These are phyloP conservation scores for Falco columbarius DNA, from an alignment of 2,797 vertebrate genomes.

Conservation along the genomic window DNA sequence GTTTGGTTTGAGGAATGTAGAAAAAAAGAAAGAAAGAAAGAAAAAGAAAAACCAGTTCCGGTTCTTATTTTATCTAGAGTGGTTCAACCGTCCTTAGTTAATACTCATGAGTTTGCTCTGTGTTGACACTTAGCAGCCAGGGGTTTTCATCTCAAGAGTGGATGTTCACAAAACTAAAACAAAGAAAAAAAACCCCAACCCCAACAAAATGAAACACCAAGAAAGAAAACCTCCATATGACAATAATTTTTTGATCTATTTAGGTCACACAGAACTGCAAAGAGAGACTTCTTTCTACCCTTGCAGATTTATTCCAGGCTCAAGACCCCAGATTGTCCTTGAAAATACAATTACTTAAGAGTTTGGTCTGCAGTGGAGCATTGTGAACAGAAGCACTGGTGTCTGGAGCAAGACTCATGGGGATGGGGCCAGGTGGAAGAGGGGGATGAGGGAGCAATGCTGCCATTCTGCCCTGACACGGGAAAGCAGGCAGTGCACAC, in stretches of 20 bases:
- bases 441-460: background rate
- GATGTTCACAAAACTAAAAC: background rate
- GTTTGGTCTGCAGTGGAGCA: background rate
- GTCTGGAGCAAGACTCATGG: background rate
- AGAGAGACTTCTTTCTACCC: background rate
- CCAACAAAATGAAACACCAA: background rate
- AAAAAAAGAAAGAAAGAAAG: fast-evolving
- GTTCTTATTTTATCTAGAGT: background rate
- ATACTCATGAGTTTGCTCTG: background rate
- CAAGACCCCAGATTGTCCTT: background rate
- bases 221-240: fast-evolving
- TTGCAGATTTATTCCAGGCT: background rate
- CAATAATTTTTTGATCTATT: background rate
- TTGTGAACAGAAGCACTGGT: background rate
- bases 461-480: fast-evolving
- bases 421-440: no score
- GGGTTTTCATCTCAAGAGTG: background rate
- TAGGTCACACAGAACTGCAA: background rate
- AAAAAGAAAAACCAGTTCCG: background rate
- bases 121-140: background rate
- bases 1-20: background rate
- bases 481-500: background rate
- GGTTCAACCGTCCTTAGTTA: background rate
- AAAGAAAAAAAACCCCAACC: background rate
- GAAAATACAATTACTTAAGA: background rate